Percentiles rank a stretch among this genome's conserved stretches.
Conservation (phyloP, 2,888 invertebrate genomes). For the Eretmocerus hayati region DNA sequence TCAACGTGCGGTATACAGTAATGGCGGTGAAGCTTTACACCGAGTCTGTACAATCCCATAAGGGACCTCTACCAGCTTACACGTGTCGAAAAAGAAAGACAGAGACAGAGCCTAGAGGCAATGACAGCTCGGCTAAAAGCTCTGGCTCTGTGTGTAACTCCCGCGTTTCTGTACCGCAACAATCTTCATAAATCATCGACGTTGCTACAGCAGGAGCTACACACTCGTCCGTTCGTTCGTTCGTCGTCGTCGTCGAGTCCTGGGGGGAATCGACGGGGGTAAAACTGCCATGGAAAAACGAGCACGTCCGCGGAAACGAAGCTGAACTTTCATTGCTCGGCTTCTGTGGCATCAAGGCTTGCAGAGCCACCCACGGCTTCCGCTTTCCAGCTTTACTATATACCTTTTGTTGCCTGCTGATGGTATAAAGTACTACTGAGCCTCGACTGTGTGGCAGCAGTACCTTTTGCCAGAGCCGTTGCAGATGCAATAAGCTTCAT, state of each 20-base stretch:
- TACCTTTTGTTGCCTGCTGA: no score
- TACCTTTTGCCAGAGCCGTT: no score
- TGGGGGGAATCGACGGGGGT: slow-evolving; percentile 3
- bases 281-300: neutral
- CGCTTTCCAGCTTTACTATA: no score
- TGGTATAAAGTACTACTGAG: no score
- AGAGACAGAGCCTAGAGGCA: slow-evolving; percentile 1
- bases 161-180: slow-evolving; percentile 3
- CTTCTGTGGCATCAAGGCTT: no score
- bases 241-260: no score
- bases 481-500: no score
- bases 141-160: no score
- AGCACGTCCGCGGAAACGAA: slow-evolving; percentile 16
- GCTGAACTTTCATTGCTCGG: slow-evolving; percentile 17
- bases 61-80: slow-evolving; percentile 7
- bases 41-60: slow-evolving; percentile 3
- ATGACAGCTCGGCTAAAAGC: slow-evolving; percentile 7
- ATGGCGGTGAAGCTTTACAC: no score
- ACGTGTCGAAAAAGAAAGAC: slow-evolving; percentile 8
- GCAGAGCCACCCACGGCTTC: no score
- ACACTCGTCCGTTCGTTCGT: no score
- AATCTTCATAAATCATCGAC: slow-evolving; percentile 21
- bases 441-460: no score
- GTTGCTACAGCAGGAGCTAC: neutral
- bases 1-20: neutral